Percentiles rank a stretch among this genome's conserved stretches.
Conservation (phyloP, 2,113 vertebrate genomes). For the Lampris megalopsis region DNA sequence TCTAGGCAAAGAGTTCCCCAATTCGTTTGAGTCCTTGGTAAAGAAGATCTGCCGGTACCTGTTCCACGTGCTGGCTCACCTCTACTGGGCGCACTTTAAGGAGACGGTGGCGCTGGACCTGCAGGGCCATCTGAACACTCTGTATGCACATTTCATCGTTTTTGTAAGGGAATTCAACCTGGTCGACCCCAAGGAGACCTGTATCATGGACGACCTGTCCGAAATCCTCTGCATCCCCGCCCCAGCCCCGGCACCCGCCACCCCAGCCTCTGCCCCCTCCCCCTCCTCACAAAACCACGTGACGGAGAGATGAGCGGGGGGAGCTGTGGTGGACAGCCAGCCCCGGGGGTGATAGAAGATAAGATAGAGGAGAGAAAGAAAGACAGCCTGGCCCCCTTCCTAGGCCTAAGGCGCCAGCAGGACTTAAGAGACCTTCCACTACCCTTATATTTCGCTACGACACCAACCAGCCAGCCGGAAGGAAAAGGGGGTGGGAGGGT, state of each 20-base stretch:
- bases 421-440: slow-evolving; percentile 77
- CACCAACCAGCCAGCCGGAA: slow-evolving; percentile 66
- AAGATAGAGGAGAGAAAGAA: slow-evolving; percentile 63
- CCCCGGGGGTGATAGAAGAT: slow-evolving; percentile 64
- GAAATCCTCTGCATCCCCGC: slow-evolving; percentile 91
- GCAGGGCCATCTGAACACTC: slow-evolving; percentile 98
- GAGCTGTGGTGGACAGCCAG: slow-evolving; percentile 21
- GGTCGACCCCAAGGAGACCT: slow-evolving; percentile 98
- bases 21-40: slow-evolving; percentile 96
- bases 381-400: slow-evolving; percentile 63
- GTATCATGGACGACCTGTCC: slow-evolving; percentile 98
- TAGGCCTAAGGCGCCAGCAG: slow-evolving; percentile 60
- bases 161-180: slow-evolving; percentile 98
- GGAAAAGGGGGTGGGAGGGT: slow-evolving; percentile 41
- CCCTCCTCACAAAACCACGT: slow-evolving; percentile 94
- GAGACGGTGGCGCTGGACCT: slow-evolving; percentile 96
- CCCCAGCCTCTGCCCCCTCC: slow-evolving; percentile 68
- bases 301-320: slow-evolving; percentile 94
- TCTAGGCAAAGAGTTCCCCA: slow-evolving; percentile 96
- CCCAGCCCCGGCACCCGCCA: slow-evolving; percentile 50
- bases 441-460: slow-evolving; percentile 72
- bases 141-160: slow-evolving; percentile 97
- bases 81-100: slow-evolving; percentile 99
- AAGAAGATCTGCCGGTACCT: slow-evolving; percentile 98
- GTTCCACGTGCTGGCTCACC: slow-evolving; percentile 98